Evolutionary conservation across 92 coral and sea anemone genomes (phyloP), one percentile per base, ranked within the genome.

Genomic region (Montipora capitata): DNA sequence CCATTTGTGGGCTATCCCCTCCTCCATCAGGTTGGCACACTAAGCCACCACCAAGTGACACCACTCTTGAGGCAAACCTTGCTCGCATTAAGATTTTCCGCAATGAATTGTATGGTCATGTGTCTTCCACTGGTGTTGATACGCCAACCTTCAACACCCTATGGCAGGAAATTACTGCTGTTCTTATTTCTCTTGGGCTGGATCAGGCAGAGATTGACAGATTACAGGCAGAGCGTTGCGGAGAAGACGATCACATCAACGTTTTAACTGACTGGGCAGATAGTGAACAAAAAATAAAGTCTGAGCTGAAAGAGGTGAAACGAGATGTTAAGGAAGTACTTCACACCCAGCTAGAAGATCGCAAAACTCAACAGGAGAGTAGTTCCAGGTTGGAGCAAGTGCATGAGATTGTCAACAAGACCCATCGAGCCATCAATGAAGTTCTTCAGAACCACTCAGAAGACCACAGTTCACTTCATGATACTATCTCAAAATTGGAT

Each of bases 101-200:
- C 12, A 92, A 92, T 68, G 69, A 74, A 49, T 54, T 92, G 71
- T 72, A 72, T 16, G 87, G 82, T 72, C 93, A 89, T 57, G 68
- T 56, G 14, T 43, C 68, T 42, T 68, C 70, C 20, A 79, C 81
- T 20, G 71, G 83, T 0, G 27, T 92, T 16, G 54, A 80, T 58
- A 39, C 72, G 18, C 39, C 76, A 6, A 57, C 56, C 10, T 94
- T 94, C 67, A 58, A 68, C 18, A 3, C 39, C 4, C 51, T 74
- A n/a, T 94, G 96, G 96, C 59, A 68, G 38, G 93, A 94, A 45
- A 80, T 94, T 8, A 57, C 89, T 17, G 40, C 7, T 41, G 93
- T 87, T 40, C 68, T 94, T 68, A 40, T 86, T 42, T 58, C 84
- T 8, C 87, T 93, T 39, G 96, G 96, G 38, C 16, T 84, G 61